Base-by-base conservation (phyloP, 2,797 vertebrate genomes). In the Lutjanus argentimaculatus region DNA sequence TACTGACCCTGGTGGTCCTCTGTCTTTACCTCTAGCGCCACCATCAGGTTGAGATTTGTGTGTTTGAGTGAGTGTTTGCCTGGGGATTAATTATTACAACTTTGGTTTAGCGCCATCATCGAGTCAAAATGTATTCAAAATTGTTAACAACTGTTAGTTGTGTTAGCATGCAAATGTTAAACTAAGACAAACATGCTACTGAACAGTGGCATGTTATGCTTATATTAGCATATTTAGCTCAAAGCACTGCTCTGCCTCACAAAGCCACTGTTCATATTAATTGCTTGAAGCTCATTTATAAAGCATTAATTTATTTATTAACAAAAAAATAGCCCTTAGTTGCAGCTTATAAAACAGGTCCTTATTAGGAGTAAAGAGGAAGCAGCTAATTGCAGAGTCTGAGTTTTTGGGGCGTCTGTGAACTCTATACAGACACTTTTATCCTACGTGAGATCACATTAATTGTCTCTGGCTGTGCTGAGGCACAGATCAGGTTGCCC, bases 361-460 rank as follows among this genome's bases (percentile, higher is more conserved):
- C 46, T 61, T 56, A 57, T 65, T 52, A 69, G 10, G 63, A 1
- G 14, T 17, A 46, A n/a, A 8, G 36, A 73, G 22, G 45, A 78
- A 15, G 53, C 30, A 78, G 68, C 79, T 83, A 67, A 88, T 75
- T 82, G 48, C 16, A 21, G 51, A 70, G 45, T 67, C 19, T 3
- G n/a, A 59, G 52, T 84, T 75, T 22, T 36, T 72, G 46, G n/a
- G 74, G 67, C 56, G 42, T 66, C 43, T 72, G 22, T 81, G 75
- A 88, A 80, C 81, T 81, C 85, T 77, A 51, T 57, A 61, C 49
- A 17, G 67, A 67, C 30, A 51, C 62, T 58, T 49, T 36, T 68
- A 42, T 16, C 45, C n/a, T 43, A 9, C 14, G 19, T 77, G 72
- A 70, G 46, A 51, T 36, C 42, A 78, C 83, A 69, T 46, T 80